Evolutionary conservation across 2,113 vertebrate species (phyloP).

Genomic region (Atractosteus spatula): DNA sequence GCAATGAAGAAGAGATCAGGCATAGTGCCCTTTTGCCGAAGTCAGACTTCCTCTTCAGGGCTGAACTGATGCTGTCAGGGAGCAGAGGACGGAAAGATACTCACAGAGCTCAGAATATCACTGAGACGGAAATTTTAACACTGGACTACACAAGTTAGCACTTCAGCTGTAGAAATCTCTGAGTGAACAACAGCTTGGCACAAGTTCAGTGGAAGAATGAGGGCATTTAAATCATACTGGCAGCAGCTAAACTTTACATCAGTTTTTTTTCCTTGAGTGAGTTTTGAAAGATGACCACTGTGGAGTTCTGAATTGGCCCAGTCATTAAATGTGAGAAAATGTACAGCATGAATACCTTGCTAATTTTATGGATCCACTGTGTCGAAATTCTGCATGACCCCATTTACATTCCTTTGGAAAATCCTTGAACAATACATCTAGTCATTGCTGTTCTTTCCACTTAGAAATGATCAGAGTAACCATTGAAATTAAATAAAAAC

Average conservation of each 20-base stretch:
- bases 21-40: too few species aligned
- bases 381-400: conserved; percentile 23
- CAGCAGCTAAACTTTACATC: conserved; percentile 13
- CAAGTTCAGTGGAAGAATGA: conserved; percentile 10
- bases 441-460: conserved; percentile 5
- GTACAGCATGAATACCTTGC: not conserved
- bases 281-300: not conserved
- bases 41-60: not conserved
- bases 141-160: not conserved
- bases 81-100: conserved; percentile 10
- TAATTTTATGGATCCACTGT: not conserved
- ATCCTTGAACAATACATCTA: conserved; percentile 42
- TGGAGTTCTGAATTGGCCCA: not conserved
- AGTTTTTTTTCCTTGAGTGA: not conserved
- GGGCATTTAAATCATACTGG: not conserved
- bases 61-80: not conserved
- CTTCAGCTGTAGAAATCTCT: not conserved
- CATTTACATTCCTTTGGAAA: conserved; percentile 24
- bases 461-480: too few species aligned
- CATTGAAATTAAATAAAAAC: too few species aligned
- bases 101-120: conserved; percentile 2
- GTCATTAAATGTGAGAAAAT: not conserved
- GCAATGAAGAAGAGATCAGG: too few species aligned
- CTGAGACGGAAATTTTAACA: conserved; percentile 1
- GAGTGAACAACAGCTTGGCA: not conserved